Evolutionary conservation across 2,113 vertebrate species (phyloP), one percentile per base, ranked within the genome.

Genomic region (Gracilinanus agilis): DNA sequence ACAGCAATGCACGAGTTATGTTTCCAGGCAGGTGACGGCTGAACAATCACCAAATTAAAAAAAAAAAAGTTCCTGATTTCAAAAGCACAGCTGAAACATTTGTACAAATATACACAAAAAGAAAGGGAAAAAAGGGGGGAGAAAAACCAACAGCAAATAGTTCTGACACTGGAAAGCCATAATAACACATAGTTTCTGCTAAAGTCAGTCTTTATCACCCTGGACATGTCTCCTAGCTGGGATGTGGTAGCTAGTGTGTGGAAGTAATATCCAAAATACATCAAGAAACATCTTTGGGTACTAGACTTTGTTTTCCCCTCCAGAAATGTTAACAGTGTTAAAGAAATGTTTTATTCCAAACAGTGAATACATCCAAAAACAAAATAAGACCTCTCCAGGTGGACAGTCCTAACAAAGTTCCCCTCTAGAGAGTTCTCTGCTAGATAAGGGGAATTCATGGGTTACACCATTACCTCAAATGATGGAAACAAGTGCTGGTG

Each of bases 281-380:
- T 23, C 23, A 94, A 97, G 95, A 92, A 95, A 40, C 44, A 91
- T 91, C 91, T 98, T 96, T 97, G 97, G 96, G 98, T 83, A 95
- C 95, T 94, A 97, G 54, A 92, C 96, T 98, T 95, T 67, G 58
- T 97, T 98, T 97, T 97, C 96, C 97, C 97, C 95, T 98, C 94
- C 96, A 96, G 94, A 97, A 95, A 97, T 98, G 97, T 97, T 95
- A 98, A 96, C 95, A 98, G 97, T 98, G 98, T 96, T 98, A 97
- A 94, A 97, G 96, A 98, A 98, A 96, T 96, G 96, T 53, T 90
- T 95, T 97, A 96, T 95, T 98, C 92, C 90, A 97, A 98, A 97
- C 94, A 94, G 97, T 97, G 97, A 97, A n/a, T 94, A 12, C 92
- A 93, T 97, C 61, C 83, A 54, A 92, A 75, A 93, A 90, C 92